Conservation (phyloP, 2,113 vertebrate species). For the Protobothrops flavoviridis region DNA sequence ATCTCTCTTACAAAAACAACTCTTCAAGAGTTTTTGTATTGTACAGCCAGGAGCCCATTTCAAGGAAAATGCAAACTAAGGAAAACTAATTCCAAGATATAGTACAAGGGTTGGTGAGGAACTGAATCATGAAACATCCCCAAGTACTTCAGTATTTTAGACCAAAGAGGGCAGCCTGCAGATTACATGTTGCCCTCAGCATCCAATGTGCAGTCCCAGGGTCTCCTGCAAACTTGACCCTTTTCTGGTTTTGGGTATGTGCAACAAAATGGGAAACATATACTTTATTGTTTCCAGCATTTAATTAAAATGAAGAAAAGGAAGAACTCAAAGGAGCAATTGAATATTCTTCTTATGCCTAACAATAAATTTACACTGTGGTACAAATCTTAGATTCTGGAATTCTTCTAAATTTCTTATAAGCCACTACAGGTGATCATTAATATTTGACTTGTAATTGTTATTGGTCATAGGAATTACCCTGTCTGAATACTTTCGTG, state of each 20-base stretch:
- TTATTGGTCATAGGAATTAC: slow-evolving; percentile 84
- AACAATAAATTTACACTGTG: neutral
- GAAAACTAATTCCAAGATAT: neutral
- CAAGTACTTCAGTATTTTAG: neutral
- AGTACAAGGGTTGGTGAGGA: neutral
- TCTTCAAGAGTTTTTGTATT: neutral
- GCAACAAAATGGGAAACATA: neutral
- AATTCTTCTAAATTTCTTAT: neutral
- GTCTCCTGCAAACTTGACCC: neutral
- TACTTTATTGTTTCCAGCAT: neutral
- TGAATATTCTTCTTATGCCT: neutral
- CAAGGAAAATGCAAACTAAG: neutral
- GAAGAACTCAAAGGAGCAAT: neutral
- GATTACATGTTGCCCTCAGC: neutral
- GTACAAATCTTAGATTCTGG: neutral
- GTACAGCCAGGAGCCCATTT: neutral
- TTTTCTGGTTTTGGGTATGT: neutral
- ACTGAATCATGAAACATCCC: neutral
- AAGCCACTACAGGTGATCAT: accelerated
- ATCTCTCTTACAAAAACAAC: neutral
- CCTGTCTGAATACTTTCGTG: slow-evolving; percentile 95
- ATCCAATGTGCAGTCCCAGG: neutral
- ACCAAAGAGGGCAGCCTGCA: neutral
- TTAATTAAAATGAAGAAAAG: neutral
- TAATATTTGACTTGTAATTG: accelerated